A percentile compares a stretch with the other conserved stretches of the same genome.
Evolutionary conservation across 2,113 vertebrate genomes (phyloP).

Genomic region (pig (Sus scrofa)): T2T-Sscrofa CM000824.6:119121501-119122000

Average conservation of each 20-base stretch:
- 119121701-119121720: neutral
- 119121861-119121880: neutral
- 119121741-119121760: neutral
- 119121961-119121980: no score
- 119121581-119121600: neutral
- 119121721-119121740: neutral
- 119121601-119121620: neutral
- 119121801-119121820: neutral
- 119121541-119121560: conserved; percentile 20
- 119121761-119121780: neutral
- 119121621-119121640: neutral
- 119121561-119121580: neutral
- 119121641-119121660: neutral
- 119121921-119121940: no score
- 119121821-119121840: neutral
- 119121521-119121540: neutral
- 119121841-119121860: neutral
- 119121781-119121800: neutral
- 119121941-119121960: no score
- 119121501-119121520: neutral
- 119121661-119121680: neutral
- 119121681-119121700: neutral
- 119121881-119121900: no score
- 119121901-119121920: no score
- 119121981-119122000: no score